Conservation (phyloP, 2,113 vertebrate genomes). For the Python bivittatus region DNA sequence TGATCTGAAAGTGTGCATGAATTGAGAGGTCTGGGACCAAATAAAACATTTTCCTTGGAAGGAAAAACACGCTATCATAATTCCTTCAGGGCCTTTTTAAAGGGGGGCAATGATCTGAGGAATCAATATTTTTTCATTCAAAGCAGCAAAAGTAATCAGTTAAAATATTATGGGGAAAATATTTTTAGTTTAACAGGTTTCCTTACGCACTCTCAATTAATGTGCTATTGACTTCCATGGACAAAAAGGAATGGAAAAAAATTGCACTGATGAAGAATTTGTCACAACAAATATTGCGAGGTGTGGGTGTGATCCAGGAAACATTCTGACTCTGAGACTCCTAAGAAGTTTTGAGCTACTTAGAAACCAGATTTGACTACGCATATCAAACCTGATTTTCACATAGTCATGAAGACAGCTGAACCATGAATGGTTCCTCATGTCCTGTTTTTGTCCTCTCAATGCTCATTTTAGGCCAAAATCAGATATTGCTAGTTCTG, state of each 20-base stretch:
- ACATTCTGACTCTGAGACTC: background rate
- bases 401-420: background rate
- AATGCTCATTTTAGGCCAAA: background rate
- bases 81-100: background rate
- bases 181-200: background rate
- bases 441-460: background rate
- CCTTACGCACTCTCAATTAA: background rate
- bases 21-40: background rate
- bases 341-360: background rate
- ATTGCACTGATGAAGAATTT: background rate
- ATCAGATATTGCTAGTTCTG: no score
- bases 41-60: background rate
- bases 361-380: background rate
- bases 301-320: background rate
- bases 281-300: background rate
- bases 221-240: background rate
- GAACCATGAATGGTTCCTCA: background rate
- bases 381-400: background rate
- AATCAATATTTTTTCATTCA: background rate
- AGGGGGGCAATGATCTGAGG: background rate
- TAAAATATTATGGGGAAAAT: background rate
- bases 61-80: background rate
- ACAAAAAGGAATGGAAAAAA: background rate
- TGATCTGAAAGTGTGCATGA: background rate
- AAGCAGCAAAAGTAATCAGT: background rate